Evolutionary conservation across 2,113 vertebrate genomes (phyloP).

Genomic region (Neoarius graeffei): DNA sequence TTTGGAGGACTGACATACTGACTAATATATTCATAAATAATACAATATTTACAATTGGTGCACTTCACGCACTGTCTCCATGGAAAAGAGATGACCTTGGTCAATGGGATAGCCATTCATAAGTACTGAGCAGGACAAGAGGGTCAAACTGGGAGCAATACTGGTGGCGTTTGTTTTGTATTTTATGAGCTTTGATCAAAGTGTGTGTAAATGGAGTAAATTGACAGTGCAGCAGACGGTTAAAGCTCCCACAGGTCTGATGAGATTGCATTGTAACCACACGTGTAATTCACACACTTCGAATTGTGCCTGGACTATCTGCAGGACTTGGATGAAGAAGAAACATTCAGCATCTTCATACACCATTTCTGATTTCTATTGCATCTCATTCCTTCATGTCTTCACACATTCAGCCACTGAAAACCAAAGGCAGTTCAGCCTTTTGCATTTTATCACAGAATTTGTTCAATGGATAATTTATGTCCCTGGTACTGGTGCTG

Average conservation of each 20-base stretch:
- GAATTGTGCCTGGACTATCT: constrained; percentile 55
- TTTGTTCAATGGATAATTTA: constrained; percentile 20
- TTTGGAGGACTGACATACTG: neutral
- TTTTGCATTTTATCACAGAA: constrained; percentile 24
- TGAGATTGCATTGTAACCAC: constrained; percentile 50
- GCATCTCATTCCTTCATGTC: constrained; percentile 32
- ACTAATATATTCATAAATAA: neutral
- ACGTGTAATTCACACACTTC: constrained; percentile 67
- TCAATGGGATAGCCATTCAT: neutral
- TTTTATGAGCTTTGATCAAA: constrained; percentile 33
- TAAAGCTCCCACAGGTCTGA: constrained; percentile 52
- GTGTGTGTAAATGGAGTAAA: constrained; percentile 16
- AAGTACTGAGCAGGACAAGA: neutral
- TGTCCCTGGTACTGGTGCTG: neutral
- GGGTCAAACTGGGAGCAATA: constrained; percentile 24
- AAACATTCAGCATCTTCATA: constrained; percentile 65
- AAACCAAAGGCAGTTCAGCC: constrained; percentile 24
- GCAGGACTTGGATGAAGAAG: constrained; percentile 65
- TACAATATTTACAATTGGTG: neutral
- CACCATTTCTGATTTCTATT: constrained; percentile 71
- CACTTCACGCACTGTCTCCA: neutral
- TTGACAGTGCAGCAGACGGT: constrained; percentile 6
- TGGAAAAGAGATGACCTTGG: neutral
- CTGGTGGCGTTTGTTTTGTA: neutral
- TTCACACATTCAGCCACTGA: constrained; percentile 19